phyloP scores from a whole-genome alignment of 2,113 vertebrate species.

The Prolemur simus region DNA sequence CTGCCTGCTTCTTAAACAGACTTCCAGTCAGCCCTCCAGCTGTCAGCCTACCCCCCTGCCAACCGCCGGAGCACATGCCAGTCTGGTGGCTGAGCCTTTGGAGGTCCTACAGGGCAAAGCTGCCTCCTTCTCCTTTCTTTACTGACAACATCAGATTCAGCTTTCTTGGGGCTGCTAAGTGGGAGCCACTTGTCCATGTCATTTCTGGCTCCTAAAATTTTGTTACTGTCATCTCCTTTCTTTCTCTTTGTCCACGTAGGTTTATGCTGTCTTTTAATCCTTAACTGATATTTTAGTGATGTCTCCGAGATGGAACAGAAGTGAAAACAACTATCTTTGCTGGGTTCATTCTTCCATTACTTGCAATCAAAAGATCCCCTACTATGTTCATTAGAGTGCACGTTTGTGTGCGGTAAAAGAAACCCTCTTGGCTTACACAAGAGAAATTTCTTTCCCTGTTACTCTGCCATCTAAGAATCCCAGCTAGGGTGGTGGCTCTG shows the following conservation, averaged over 20 bases:
- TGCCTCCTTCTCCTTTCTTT: not conserved
- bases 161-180: not conserved
- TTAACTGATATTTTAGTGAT: not conserved
- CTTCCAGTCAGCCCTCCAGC: not conserved
- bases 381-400: not conserved
- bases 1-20: not conserved
- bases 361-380: not conserved
- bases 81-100: not conserved
- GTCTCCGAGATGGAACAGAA: not conserved
- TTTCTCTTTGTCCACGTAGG: not conserved
- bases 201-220: not conserved
- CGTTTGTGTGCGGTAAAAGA: not conserved
- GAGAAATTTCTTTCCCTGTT: not conserved
- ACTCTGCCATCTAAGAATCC: not conserved
- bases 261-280: not conserved
- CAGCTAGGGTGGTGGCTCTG: not conserved
- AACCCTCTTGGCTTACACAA: not conserved
- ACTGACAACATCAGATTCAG: not conserved
- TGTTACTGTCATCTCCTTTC: not conserved
- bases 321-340: not conserved
- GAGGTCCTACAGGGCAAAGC: too few relatives aligned
- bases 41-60: not conserved
- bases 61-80: too few relatives aligned
- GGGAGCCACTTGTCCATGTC: not conserved
- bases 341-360: not conserved